These are phyloP conservation scores for Pampus argenteus DNA, from an alignment of 2,797 vertebrate genomes.

Conservation along the genomic window DNA sequence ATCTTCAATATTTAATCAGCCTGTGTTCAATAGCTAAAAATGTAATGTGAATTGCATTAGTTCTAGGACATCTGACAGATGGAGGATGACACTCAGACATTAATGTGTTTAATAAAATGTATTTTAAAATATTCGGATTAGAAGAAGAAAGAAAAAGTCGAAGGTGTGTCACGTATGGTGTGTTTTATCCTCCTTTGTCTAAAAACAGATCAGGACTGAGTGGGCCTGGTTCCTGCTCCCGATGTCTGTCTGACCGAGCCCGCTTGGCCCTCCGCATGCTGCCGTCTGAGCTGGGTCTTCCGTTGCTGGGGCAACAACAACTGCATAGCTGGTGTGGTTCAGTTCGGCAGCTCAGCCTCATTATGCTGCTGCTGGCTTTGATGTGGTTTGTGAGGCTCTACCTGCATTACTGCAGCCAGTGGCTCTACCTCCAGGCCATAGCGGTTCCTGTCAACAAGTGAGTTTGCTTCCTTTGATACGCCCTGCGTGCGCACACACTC, in stretches of 20 bases:
- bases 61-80: neutral
- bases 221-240: conserved; percentile 24
- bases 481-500: conserved; percentile 36
- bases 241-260: conserved; percentile 64
- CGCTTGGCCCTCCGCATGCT: conserved; percentile 80
- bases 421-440: conserved; percentile 92
- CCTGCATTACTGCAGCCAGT: conserved; percentile 95
- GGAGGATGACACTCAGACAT: too few relatives aligned
- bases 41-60: neutral
- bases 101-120: neutral
- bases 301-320: conserved; percentile 72
- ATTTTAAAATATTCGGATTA: neutral
- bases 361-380: conserved; percentile 85
- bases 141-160: neutral
- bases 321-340: conserved; percentile 67
- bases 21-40: neutral
- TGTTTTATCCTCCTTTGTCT: conserved; percentile 16
- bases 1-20: conserved; percentile 10
- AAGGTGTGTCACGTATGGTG: rapidly evolving
- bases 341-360: conserved; percentile 84
- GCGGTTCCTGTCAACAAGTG: conserved; percentile 94
- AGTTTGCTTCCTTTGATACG: conserved; percentile 87
- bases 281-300: conserved; percentile 86
- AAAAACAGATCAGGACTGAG: conserved; percentile 52
- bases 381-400: conserved; percentile 95